phyloP scores from a whole-genome alignment of 2,113 vertebrate genomes.

The Chamaetylas fuelleborni region DNA sequence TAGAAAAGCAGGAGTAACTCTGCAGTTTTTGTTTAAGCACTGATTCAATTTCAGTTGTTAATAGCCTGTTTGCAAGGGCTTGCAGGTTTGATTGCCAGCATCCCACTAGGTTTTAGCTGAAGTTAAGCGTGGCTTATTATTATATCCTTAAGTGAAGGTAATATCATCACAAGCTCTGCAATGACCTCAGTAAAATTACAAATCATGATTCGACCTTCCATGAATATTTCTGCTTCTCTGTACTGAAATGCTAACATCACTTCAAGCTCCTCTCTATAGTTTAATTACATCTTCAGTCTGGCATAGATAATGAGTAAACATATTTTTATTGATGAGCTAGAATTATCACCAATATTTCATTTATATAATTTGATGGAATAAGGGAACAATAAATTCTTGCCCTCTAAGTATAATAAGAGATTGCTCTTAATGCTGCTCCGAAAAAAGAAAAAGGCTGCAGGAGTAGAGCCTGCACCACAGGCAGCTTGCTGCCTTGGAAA shows the following conservation, averaged over 20 bases:
- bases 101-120: neutral
- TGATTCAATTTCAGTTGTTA: neutral
- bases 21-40: neutral
- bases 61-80: neutral
- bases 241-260: slow-evolving; percentile 29
- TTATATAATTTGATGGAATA: neutral
- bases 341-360: neutral
- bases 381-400: neutral
- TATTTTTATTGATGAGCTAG: neutral
- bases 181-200: slow-evolving; percentile 13
- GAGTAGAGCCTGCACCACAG: neutral
- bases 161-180: neutral
- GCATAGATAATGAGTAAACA: slow-evolving; percentile 46
- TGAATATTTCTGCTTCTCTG: slow-evolving; percentile 27
- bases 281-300: slow-evolving; percentile 60
- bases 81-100: neutral
- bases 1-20: neutral
- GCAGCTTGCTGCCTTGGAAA: neutral
- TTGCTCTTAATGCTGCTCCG: neutral
- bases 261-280: slow-evolving; percentile 41
- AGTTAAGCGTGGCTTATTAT: neutral
- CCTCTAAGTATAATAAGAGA: neutral
- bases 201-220: slow-evolving; percentile 29
- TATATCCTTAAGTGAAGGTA: neutral
- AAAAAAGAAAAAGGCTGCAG: neutral